phyloP scores from a whole-genome alignment of 2,888 invertebrate genomes.

The Caenorhabditis wallacei region DNA sequence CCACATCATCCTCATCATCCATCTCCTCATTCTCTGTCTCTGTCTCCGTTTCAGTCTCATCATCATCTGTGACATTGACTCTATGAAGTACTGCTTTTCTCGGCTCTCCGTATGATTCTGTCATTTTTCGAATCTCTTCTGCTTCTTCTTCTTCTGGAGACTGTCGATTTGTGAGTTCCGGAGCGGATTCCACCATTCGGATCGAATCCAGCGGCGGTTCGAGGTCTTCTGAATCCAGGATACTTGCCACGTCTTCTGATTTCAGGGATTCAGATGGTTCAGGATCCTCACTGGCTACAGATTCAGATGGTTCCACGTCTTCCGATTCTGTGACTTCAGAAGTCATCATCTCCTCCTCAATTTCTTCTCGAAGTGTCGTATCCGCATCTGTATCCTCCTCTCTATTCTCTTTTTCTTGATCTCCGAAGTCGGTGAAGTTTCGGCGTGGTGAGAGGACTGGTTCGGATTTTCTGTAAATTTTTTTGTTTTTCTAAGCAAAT shows the following conservation, averaged over 20 bases:
- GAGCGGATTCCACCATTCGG: conserved; percentile 44
- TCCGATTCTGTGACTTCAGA: conserved; percentile 18
- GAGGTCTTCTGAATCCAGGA: background rate
- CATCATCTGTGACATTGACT: conserved; percentile 33
- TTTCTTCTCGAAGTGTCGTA: conserved; percentile 55
- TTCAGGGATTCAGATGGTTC: background rate
- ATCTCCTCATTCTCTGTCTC: conserved; percentile 57
- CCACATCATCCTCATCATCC: conserved; percentile 60
- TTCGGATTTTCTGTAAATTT: conserved; percentile 46
- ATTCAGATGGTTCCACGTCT: background rate
- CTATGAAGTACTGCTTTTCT: conserved; percentile 54
- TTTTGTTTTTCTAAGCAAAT: background rate
- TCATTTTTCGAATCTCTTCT: conserved; percentile 59
- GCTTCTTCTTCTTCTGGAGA: conserved; percentile 47
- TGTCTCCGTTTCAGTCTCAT: conserved; percentile 35
- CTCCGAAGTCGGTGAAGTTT: conserved; percentile 26
- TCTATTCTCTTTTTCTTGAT: conserved; percentile 45
- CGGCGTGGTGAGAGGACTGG: conserved; percentile 45
- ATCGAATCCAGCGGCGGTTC: conserved; percentile 2
- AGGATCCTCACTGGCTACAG: background rate
- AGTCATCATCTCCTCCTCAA: conserved; percentile 22
- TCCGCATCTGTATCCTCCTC: conserved; percentile 48
- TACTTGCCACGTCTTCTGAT: background rate
- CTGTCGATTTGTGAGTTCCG: conserved; percentile 28
- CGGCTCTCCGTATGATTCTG: conserved; percentile 59